Base-by-base conservation (phyloP, 2,797 vertebrate genomes). In the Oryzias sinensis region DNA sequence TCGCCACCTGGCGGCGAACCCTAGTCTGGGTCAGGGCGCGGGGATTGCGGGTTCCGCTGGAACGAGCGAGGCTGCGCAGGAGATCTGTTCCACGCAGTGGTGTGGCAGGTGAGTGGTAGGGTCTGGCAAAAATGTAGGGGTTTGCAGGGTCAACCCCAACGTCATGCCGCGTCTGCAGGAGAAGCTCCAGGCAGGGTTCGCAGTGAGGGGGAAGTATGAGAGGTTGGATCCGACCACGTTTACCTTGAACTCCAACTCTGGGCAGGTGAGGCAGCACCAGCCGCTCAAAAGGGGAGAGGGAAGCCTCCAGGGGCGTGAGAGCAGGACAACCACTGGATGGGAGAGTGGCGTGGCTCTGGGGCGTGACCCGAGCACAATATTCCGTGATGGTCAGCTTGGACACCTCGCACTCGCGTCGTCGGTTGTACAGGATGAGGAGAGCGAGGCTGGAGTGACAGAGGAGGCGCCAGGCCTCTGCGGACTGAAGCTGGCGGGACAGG, bases 371-470 rank as follows among this genome's bases (percentile, higher is more conserved):
- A 5, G 85, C 59, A 0, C 75, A 84, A 51, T 92, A 93, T 57
- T 93, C 91, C 0, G 73, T 59, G 16, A 93, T 90, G 44, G 85
- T 88, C 46, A 93, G 80, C 81, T 93, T 93, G 68, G 92, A 93
- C 49, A 93, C 92, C 77, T 93, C 92, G 13, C 91, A 93, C 77
- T 93, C 92, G 0, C 92, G 91, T 0, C 92, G 79, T 0, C 92
- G 88, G 76, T 93, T 93, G 76, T 92, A 93, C 18, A 93, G 82
- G 75, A 93, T 93, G 51, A 93, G 90, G 20, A 93, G 90, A 1
- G 91, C 90, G 66, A 93, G 77, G 77, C 90, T 93, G 72, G 91
- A 93, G 76, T 93, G 91, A 76, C 92, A 93, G 24, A 93, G 89
- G 5, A 93, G 90, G 47, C 92, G 90, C 92, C 92, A 93, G 47